Percentiles rank a stretch among this genome's conserved stretches.
These are phyloP conservation scores for Oxyteleia sp. DNA, from an alignment of 2,888 invertebrate genomes.

Conservation along the genomic window DNA sequence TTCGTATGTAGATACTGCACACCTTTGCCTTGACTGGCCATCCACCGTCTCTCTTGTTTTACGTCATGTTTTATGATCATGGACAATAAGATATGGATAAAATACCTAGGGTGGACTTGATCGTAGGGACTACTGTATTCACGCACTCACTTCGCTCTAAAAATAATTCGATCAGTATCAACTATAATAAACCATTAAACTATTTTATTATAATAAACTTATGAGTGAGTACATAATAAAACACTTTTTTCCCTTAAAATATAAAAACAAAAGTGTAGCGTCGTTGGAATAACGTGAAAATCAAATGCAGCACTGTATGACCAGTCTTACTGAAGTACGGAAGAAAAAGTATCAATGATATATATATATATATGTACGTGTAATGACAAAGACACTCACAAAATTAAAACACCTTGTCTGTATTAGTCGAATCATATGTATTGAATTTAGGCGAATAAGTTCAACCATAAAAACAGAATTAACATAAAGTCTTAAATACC, in stretches of 20 bases:
- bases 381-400: slow-evolving; percentile 6
- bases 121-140: no score
- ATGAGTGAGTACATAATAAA: slow-evolving; percentile 34
- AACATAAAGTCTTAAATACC: slow-evolving; percentile 47
- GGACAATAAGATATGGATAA: no score
- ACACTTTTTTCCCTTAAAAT: slow-evolving; percentile 27
- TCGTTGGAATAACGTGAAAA: background rate
- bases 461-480: slow-evolving; percentile 40
- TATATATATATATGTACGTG: no score
- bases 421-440: slow-evolving; percentile 51
- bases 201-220: slow-evolving; percentile 36
- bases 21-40: no score
- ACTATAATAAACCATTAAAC: slow-evolving; percentile 24
- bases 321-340: background rate
- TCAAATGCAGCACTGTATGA: background rate
- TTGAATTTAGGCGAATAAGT: slow-evolving; percentile 43
- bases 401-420: slow-evolving; percentile 21
- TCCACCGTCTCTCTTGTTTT: no score
- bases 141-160: background rate
- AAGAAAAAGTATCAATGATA: background rate
- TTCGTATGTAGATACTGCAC: no score
- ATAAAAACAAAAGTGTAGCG: slow-evolving; percentile 23
- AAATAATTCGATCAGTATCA: slow-evolving; percentile 23
- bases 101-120: no score
- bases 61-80: no score